Conservation (phyloP, 2,797 vertebrate genomes). For the Mico argentatus region DNA sequence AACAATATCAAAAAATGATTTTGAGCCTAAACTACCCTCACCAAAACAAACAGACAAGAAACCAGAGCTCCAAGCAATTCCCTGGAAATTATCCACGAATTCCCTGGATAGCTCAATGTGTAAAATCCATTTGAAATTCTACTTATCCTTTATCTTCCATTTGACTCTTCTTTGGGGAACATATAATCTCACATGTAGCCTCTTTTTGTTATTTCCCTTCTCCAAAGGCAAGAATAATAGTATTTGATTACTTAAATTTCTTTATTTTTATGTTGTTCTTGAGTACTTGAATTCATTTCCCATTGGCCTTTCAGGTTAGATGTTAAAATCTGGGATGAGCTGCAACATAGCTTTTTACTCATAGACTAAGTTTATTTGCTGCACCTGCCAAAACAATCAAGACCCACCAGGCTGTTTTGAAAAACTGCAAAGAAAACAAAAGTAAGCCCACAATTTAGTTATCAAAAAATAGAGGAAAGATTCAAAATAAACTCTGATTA, state of each 20-base stretch:
- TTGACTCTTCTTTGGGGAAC: not conserved
- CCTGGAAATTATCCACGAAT: not conserved
- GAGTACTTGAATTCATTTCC: not conserved
- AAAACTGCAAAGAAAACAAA: slow-evolving; percentile 49
- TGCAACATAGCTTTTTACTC: not conserved
- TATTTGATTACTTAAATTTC: not conserved
- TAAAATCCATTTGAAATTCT: not conserved
- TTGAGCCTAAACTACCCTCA: not conserved
- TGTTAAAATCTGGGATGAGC: not conserved
- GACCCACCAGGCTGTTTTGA: not conserved
- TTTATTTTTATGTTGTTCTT: slow-evolving; percentile 31
- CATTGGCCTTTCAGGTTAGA: not conserved
- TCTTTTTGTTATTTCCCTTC: not conserved
- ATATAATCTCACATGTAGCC: not conserved
- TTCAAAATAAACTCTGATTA: slow-evolving; percentile 13
- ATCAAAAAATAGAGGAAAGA: not conserved
- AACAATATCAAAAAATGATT: not conserved
- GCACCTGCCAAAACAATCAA: slow-evolving; percentile 24
- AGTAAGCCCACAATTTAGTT: slow-evolving; percentile 20
- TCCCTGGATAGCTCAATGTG: not conserved
- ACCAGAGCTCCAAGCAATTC: slow-evolving; percentile 22
- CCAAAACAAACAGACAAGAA: slow-evolving; percentile 29
- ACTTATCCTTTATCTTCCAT: not conserved
- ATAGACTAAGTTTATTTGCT: not conserved
- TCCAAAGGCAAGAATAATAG: slow-evolving; percentile 17